These are phyloP conservation scores for Oreochromis mossambicus DNA, from an alignment of 2,797 vertebrate genomes.

Conservation along the genomic window DNA sequence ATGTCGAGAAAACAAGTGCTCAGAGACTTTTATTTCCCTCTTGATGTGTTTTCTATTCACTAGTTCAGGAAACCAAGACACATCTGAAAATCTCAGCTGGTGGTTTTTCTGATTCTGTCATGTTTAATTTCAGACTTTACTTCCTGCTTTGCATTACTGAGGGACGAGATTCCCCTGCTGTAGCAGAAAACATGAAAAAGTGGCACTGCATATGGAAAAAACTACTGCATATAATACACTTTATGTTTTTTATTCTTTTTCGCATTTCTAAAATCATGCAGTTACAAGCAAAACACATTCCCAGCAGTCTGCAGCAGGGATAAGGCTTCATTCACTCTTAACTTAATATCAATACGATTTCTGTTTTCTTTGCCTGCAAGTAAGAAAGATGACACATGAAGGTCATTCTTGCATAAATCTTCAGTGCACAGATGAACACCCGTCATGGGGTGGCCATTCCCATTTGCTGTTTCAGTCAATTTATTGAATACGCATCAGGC, in stretches of 20 bases:
- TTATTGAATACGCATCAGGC: slow-evolving; percentile 63
- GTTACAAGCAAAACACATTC: background rate
- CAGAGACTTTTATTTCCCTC: background rate
- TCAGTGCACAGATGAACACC: slow-evolving; percentile 15
- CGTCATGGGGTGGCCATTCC: slow-evolving; percentile 16
- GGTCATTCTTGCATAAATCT: slow-evolving; percentile 43
- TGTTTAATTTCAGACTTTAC: background rate
- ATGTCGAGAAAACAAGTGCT: background rate
- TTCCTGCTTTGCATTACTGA: background rate
- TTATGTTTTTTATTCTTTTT: background rate
- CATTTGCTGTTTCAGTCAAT: slow-evolving; percentile 48
- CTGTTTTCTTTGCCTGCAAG: background rate
- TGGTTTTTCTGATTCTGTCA: background rate
- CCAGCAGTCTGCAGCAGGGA: background rate
- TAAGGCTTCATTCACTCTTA: background rate
- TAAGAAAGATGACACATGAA: slow-evolving; percentile 10
- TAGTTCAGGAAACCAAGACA: background rate
- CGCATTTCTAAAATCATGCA: background rate
- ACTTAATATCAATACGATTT: background rate
- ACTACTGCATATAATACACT: background rate
- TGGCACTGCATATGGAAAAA: background rate
- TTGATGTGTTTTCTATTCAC: background rate
- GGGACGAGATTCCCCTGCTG: background rate
- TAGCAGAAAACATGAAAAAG: background rate
- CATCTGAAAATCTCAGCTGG: background rate